phyloP scores from a whole-genome alignment of 1,140 invertebrate species.

The Bemisia tabaci region DNA sequence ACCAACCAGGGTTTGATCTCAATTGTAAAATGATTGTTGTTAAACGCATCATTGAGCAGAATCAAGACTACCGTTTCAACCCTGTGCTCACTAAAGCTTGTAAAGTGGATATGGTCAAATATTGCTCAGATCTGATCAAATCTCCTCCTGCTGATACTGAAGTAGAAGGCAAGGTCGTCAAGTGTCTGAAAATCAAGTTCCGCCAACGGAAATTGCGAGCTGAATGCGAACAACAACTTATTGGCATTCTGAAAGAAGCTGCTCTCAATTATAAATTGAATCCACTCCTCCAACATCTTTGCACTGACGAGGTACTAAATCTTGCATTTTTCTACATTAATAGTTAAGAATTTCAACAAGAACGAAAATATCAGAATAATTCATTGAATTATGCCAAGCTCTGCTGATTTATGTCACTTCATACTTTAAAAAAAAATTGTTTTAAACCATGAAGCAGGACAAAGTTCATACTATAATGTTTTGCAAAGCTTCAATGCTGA shows the following conservation, averaged over 20 bases:
- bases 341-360: no score
- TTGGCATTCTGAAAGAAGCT: slow-evolving; percentile 66
- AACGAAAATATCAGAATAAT: no score
- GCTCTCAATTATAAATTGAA: slow-evolving; percentile 77
- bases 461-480: no score
- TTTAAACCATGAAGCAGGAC: no score
- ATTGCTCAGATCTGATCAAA: slow-evolving; percentile 40
- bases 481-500: no score
- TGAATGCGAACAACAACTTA: slow-evolving; percentile 70
- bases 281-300: slow-evolving; percentile 62
- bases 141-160: slow-evolving; percentile 37
- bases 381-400: no score
- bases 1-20: slow-evolving; percentile 66
- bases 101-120: slow-evolving; percentile 54
- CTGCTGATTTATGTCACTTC: no score
- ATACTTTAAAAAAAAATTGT: no score
- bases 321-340: not conserved
- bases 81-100: slow-evolving; percentile 68
- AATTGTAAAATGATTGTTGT: slow-evolving; percentile 75
- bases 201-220: slow-evolving; percentile 51
- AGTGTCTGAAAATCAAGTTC: slow-evolving; percentile 44
- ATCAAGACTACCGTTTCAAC: slow-evolving; percentile 85
- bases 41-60: slow-evolving; percentile 82
- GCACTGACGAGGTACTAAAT: slow-evolving; percentile 40
- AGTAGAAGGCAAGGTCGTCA: slow-evolving; percentile 40